These are phyloP conservation scores for Mastacembelus armatus DNA, from an alignment of 2,797 vertebrate species.

Conservation along the genomic window DNA sequence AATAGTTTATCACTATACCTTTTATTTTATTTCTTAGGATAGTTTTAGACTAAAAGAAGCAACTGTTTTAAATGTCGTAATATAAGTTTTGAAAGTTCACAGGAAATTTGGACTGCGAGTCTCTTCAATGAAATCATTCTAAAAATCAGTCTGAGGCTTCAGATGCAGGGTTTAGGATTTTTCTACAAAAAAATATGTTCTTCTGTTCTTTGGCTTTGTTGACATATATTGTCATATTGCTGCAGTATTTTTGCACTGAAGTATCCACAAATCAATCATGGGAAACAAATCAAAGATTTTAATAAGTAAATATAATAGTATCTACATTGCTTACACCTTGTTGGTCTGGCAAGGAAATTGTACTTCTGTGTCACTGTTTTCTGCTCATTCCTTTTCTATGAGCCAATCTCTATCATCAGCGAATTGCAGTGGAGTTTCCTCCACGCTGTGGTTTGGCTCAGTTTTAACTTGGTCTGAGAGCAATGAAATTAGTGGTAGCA, in stretches of 20 bases:
- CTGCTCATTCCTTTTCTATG: slow-evolving; percentile 64
- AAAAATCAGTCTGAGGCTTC: background rate
- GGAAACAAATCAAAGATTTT: background rate
- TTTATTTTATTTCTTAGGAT: too few relatives aligned
- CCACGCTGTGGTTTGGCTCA: slow-evolving; percentile 75
- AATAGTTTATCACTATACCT: too few relatives aligned
- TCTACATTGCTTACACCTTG: slow-evolving; percentile 19
- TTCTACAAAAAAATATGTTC: background rate
- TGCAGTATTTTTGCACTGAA: background rate
- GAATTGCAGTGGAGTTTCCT: slow-evolving; percentile 68
- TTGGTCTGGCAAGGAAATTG: slow-evolving; percentile 23
- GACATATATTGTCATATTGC: background rate
- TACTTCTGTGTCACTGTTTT: slow-evolving; percentile 15
- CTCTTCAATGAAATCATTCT: too few relatives aligned
- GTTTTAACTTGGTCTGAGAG: slow-evolving; percentile 71
- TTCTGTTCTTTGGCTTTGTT: background rate
- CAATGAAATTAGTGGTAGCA: slow-evolving; percentile 85
- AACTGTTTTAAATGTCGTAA: too few relatives aligned
- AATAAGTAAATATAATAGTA: too few relatives aligned
- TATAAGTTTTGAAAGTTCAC: too few relatives aligned
- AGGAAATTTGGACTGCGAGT: too few relatives aligned
- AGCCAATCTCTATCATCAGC: slow-evolving; percentile 73
- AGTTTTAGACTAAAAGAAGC: too few relatives aligned
- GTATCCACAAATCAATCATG: background rate
- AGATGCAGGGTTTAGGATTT: background rate